A percentile compares a stretch with the other conserved stretches of the same genome.
Evolutionary conservation across 1,140 invertebrate genomes (phyloP).

Genomic region (Aleiodes sp.): DNA sequence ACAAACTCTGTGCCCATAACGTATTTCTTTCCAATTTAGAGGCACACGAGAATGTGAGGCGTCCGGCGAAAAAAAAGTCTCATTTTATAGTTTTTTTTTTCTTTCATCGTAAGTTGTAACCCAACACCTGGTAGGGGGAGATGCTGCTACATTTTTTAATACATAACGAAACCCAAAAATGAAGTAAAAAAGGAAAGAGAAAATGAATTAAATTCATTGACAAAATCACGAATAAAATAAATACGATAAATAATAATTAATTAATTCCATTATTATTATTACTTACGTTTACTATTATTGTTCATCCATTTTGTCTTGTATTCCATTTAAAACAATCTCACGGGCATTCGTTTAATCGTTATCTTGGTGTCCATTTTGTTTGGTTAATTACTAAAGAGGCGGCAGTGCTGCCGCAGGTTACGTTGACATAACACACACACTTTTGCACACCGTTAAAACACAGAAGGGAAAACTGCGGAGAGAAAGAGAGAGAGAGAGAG

Average conservation of each 20-base stretch:
- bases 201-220: no score
- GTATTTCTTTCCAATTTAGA: not conserved
- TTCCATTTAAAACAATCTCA: constrained; percentile 54
- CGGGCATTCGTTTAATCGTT: constrained; percentile 59
- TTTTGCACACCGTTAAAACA: not conserved
- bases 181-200: not conserved
- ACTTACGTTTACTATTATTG: constrained; percentile 52
- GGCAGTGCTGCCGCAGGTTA: constrained; percentile 64
- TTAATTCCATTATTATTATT: not conserved
- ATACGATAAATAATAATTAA: not conserved
- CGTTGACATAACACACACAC: constrained; percentile 60
- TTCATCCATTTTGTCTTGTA: constrained; percentile 45
- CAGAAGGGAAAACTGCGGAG: not conserved
- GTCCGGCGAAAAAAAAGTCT: not conserved
- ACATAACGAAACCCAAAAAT: not conserved
- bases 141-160: not conserved
- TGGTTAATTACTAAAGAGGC: constrained; percentile 64
- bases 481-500: not conserved
- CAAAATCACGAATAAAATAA: not conserved
- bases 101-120: not conserved
- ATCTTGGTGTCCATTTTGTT: constrained; percentile 66
- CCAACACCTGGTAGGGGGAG: constrained; percentile 10
- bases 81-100: not conserved
- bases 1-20: no score
- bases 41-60: not conserved